A percentile compares a stretch with the other conserved stretches of the same genome.
Evolutionary conservation across 2,888 invertebrate species (phyloP).

Genomic region (Melinaea marsaeus): DNA sequence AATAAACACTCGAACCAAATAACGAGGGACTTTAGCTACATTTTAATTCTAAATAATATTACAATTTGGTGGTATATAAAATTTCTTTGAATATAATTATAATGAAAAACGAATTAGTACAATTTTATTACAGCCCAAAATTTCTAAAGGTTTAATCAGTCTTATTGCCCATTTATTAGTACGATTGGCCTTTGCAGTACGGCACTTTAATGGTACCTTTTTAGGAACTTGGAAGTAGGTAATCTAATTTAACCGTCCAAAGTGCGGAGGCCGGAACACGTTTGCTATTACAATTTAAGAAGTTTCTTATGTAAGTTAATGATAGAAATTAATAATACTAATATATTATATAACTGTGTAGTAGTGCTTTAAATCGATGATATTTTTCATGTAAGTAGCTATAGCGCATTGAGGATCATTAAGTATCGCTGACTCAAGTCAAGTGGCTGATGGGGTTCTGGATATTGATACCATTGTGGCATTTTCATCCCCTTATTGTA

Average conservation of each 20-base stretch:
- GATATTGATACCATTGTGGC: no score
- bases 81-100: slow-evolving; percentile 2
- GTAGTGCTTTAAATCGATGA: no score
- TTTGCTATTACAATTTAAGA: slow-evolving; percentile 11
- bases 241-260: slow-evolving; percentile 26
- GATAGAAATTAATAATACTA: not conserved
- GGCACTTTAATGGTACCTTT: slow-evolving; percentile 25
- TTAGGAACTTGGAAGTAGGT: slow-evolving; percentile 24
- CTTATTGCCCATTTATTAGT: slow-evolving; percentile 17
- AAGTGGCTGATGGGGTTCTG: no score
- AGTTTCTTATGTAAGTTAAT: not conserved
- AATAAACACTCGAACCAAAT: no score
- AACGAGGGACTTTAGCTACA: no score
- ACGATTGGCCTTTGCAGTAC: slow-evolving; percentile 10
- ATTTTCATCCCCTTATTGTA: no score
- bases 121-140: slow-evolving; percentile 3
- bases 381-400: no score
- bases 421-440: no score
- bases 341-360: no score
- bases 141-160: slow-evolving; percentile 14
- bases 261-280: slow-evolving; percentile 20
- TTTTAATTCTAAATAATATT: slow-evolving; percentile 15
- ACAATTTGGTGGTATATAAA: slow-evolving; percentile 9
- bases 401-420: no score
- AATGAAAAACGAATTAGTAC: slow-evolving; percentile 1